phyloP scores from a whole-genome alignment of 2,113 vertebrate species.

The Dendropsophus ebraccatus region DNA sequence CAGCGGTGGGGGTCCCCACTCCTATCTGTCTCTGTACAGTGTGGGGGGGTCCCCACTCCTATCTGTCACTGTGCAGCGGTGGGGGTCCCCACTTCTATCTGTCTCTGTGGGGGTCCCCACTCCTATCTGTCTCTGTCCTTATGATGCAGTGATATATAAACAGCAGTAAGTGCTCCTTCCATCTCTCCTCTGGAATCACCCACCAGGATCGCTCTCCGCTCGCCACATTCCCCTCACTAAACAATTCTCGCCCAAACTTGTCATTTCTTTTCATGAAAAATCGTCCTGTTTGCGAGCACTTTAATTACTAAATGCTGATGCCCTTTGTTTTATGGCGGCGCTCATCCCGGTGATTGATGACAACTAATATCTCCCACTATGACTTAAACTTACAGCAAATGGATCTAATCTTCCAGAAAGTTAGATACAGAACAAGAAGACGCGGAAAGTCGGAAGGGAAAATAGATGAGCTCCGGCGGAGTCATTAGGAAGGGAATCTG shows the following conservation, averaged over 20 bases:
- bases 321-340: slow-evolving; percentile 7
- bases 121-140: too few relatives aligned
- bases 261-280: slow-evolving; percentile 37
- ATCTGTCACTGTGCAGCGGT: too few relatives aligned
- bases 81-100: too few relatives aligned
- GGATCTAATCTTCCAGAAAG: background rate
- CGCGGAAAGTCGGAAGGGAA: background rate
- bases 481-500: too few relatives aligned
- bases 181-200: too few relatives aligned
- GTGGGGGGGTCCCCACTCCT: too few relatives aligned
- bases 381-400: background rate
- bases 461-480: background rate
- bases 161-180: too few relatives aligned
- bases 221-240: background rate
- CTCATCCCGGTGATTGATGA: slow-evolving; percentile 9
- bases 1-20: too few relatives aligned
- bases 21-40: too few relatives aligned
- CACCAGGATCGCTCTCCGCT: too few relatives aligned
- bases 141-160: too few relatives aligned
- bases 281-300: background rate
- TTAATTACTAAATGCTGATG: background rate
- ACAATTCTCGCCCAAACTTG: slow-evolving; percentile 43
- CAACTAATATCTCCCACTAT: background rate
- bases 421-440: background rate
- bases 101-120: too few relatives aligned